Evolutionary conservation across 2,888 invertebrate species (phyloP).

Genomic region (Cosmia trapezina): DNA sequence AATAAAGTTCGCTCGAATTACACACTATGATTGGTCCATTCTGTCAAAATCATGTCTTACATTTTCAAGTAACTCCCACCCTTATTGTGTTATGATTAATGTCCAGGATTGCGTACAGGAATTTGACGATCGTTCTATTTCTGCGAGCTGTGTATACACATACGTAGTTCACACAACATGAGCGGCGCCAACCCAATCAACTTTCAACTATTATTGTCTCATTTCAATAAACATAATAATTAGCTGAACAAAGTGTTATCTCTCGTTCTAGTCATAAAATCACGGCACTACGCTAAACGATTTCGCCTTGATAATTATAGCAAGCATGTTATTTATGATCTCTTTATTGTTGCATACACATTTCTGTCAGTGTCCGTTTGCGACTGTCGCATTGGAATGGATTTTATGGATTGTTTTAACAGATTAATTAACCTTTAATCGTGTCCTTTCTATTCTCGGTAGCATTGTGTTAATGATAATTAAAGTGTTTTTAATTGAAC

Average conservation of each 20-base stretch:
- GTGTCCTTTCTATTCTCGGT: conserved; percentile 11
- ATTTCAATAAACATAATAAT: conserved; percentile 79
- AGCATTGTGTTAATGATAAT: background rate
- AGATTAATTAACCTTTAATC: conserved; percentile 52
- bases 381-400: conserved; percentile 34
- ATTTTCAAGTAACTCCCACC: conserved; percentile 43
- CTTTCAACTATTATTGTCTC: conserved; percentile 75
- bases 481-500: background rate
- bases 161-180: conserved; percentile 42
- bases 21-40: conserved; percentile 10
- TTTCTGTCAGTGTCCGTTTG: conserved; percentile 45
- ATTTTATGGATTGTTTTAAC: conserved; percentile 55
- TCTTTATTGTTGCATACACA: conserved; percentile 67
- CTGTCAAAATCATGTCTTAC: conserved; percentile 41
- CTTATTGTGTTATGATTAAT: conserved; percentile 53
- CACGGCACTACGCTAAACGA: conserved; percentile 66
- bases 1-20: conserved; percentile 39
- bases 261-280: conserved; percentile 66
- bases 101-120: conserved; percentile 56
- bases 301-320: conserved; percentile 73
- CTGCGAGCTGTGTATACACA: conserved; percentile 49
- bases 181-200: conserved; percentile 76
- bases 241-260: conserved; percentile 66
- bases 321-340: conserved; percentile 68
- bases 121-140: conserved; percentile 66